Percentiles rank a stretch among this genome's conserved stretches.
These are phyloP conservation scores for Selenia dentaria DNA, from an alignment of 2,888 invertebrate genomes.

Conservation along the genomic window DNA sequence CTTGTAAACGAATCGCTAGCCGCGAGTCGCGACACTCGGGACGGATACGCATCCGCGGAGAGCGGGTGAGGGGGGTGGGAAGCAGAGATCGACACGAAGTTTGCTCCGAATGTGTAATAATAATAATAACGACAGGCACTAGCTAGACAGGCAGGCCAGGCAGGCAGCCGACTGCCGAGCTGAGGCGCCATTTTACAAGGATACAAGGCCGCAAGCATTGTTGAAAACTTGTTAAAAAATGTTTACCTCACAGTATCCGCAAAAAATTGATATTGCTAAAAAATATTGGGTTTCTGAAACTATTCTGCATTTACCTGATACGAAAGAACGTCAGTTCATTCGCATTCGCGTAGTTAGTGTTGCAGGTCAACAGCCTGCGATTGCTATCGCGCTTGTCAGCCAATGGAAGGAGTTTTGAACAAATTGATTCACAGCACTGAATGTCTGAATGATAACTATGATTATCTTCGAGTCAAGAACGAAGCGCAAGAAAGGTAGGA, in stretches of 20 bases:
- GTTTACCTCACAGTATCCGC: constrained; percentile 36
- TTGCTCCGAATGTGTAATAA: constrained; percentile 82
- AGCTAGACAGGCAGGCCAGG: neutral
- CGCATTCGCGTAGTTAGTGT: constrained; percentile 60
- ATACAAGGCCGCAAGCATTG: constrained; percentile 78
- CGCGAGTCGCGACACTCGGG: constrained; percentile 75
- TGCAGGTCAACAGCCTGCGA: constrained; percentile 77
- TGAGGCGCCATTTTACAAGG: constrained; percentile 83
- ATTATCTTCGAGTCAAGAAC: constrained; percentile 15
- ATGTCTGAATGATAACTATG: no score
- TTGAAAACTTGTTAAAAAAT: constrained; percentile 59
- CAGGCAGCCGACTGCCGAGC: no score
- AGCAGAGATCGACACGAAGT: constrained; percentile 82
- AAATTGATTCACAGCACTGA: constrained; percentile 32
- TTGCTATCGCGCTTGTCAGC: constrained; percentile 68
- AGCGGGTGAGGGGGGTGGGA: constrained; percentile 59
- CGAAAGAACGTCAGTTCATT: constrained; percentile 53
- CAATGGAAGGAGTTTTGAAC: constrained; percentile 61
- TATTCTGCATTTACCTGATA: constrained; percentile 40
- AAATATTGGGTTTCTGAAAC: constrained; percentile 31
- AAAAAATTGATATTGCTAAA: constrained; percentile 31
- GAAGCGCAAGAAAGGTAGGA: constrained; percentile 12
- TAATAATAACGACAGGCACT: constrained; percentile 67
- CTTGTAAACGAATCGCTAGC: constrained; percentile 79
- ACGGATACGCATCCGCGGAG: constrained; percentile 83